Evolutionary conservation across 2,888 invertebrate genomes (phyloP), one percentile per base, ranked within the genome.

Genomic region (Dorcus parallelipipedus): DNA sequence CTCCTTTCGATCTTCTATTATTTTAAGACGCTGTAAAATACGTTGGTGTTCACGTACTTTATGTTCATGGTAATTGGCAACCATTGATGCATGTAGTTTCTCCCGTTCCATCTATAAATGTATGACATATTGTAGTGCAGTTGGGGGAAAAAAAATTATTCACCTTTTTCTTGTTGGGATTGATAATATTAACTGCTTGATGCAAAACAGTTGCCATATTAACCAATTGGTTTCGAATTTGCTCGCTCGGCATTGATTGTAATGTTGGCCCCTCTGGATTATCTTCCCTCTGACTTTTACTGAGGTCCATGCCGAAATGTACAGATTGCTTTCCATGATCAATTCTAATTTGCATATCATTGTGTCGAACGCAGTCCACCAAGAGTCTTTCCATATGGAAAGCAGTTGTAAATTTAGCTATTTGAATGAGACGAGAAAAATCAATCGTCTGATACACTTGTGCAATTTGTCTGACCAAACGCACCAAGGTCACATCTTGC

Each of bases 1-100:
- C 79, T 97, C 97, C 79, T 98, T 97, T 54, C 97, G 84, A 74
- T 95, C 94, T 79, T 98, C 98, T 69, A 99, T 98, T 72, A 95
- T 96, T 81, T 95, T 93, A 76, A 96, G 93, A 1, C 99, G 85
- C 74, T 91, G 91, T 67, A 98, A 81, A 69, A 98, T 93, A 55
- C 91, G 85, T 70, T 91, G 88, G 76, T 97, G 97, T 70, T 97
- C 97, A 49, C 89, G 86, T 20, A 82, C 84, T 77, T 92, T 93
- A 64, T 88, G 91, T 73, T 92, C 90, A 72, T 93, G 90, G 76
- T 94, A 93, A 73, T 90, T 88, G 63, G 86, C 86, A 6, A 90
- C 91, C 86, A 93, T 88, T 63, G 84, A 81, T 1, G 78, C 75
- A 42, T 91, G 84, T 5, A 88, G 73, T n/a, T 89, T 88, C 67